These are phyloP conservation scores for Zaprionus lineosus DNA, from an alignment of 2,888 invertebrate genomes.

Conservation along the genomic window DNA sequence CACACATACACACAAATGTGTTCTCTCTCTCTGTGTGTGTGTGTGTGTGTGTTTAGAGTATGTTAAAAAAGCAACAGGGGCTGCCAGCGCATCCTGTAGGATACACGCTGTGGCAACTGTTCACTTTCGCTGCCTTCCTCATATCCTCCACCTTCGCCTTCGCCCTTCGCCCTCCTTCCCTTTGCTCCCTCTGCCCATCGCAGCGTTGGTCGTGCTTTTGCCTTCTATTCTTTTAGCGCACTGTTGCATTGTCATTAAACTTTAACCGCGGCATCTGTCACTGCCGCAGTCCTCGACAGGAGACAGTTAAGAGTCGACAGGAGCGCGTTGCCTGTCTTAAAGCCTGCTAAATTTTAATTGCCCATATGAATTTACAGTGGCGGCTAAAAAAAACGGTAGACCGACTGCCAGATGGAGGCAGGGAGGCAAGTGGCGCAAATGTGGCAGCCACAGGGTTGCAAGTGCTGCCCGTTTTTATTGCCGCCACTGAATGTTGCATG, in stretches of 20 bases:
- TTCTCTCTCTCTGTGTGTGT: not conserved
- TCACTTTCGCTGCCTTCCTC: constrained; percentile 61
- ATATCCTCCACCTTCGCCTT: no score
- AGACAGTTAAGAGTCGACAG: constrained; percentile 5
- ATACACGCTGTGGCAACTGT: constrained; percentile 62
- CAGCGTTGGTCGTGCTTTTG: no score
- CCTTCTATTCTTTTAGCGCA: constrained; percentile 32
- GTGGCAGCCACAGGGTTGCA: constrained; percentile 22
- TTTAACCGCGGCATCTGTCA: constrained; percentile 74
- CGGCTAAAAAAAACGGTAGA: constrained; percentile 4
- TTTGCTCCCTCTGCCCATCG: no score
- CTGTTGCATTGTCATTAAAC: constrained; percentile 64
- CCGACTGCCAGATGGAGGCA: no score
- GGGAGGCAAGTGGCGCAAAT: constrained; percentile 34
- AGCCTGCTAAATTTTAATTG: constrained; percentile 74
- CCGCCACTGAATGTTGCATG: constrained; percentile 33
- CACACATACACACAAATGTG: constrained; percentile 7
- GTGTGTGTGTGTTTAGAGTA: constrained; percentile 17
- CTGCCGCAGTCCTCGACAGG: constrained; percentile 24
- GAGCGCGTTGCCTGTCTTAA: constrained; percentile 46
- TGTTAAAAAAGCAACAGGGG: constrained; percentile 50
- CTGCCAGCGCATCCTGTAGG: constrained; percentile 59
- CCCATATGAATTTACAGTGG: constrained; percentile 44
- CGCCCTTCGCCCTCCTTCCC: no score
- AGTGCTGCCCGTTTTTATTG: constrained; percentile 34